Evolutionary conservation across 2,113 vertebrate genomes (phyloP).

Genomic region (Anguilla rostrata): DNA sequence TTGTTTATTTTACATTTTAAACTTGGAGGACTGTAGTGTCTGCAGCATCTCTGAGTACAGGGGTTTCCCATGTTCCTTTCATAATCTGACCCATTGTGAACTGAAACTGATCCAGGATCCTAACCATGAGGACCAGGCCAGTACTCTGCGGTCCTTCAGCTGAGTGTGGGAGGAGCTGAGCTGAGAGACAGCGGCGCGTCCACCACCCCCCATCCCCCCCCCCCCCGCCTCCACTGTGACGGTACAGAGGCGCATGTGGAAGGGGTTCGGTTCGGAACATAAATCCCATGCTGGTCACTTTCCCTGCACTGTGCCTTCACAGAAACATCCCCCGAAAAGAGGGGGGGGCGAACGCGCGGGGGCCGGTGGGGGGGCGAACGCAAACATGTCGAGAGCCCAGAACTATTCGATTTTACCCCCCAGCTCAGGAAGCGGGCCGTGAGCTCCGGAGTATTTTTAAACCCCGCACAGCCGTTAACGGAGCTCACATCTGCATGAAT

Average conservation of each 20-base stretch:
- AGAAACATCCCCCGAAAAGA: neutral
- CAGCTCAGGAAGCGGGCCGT: neutral
- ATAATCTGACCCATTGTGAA: no score
- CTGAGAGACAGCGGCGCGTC: conserved; percentile 31
- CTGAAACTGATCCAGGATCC: no score
- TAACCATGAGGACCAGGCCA: no score
- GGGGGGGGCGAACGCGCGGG: neutral
- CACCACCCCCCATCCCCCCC: no score
- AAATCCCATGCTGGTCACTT: neutral
- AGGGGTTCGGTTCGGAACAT: neutral
- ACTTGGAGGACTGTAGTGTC: no score
- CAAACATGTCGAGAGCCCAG: neutral
- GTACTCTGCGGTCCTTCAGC: no score
- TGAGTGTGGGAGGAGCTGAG: no score
- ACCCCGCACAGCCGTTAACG: neutral
- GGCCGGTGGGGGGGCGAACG: neutral
- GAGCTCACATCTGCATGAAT: conserved; percentile 1
- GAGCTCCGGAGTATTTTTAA: neutral
- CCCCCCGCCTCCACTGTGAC: neutral
- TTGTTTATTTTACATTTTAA: no score
- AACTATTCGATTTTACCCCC: neutral
- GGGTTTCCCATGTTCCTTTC: no score
- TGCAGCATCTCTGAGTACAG: no score
- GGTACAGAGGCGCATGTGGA: neutral
- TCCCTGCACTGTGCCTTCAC: neutral